Base-by-base conservation (phyloP, 2,113 vertebrate species). In the Excalfactoria chinensis region DNA sequence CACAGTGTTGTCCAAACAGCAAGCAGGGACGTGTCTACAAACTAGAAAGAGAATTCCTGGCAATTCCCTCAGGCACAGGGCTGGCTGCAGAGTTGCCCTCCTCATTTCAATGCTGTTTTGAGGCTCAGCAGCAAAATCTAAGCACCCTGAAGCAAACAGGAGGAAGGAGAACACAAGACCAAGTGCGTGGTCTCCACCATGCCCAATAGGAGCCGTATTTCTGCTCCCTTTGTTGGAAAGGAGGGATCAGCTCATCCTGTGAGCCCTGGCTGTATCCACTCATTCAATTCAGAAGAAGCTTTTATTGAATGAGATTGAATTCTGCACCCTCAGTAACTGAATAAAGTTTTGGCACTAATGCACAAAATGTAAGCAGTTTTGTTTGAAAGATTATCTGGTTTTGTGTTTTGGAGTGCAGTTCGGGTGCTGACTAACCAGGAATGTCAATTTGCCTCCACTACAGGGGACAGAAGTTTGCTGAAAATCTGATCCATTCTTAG, bases 361-460 rank as follows among this genome's bases (percentile, higher is more conserved):
- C 41, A 17, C 13, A 1, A 22, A 70, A 28, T 32, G 21, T 6
- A 4, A 30, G 4, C 3, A 3, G 13, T 0, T 41, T 49, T 72
- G 9, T 72, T 40, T 85, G 51, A 34, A 73, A 55, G n/a, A 70
- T 49, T 9, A 19, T 23, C 13, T 18, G 2, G 7, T n/a, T 55
- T 13, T 64, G n/a, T 41, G 2, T 9, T n/a, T 62, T 18, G 48
- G 30, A 37, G 35, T 84, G 74, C 53, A 51, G 48, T 58, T 89
- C 67, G 37, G 62, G 21, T 68, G 37, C 9, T 21, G 0, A 77
- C 64, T 63, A 2, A 30, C 25, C 41, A 18, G 25, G 75, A 56
- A 26, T 44, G 6, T 13, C 34, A 44, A 62, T 9, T 90, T 68
- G 3, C 49, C 53, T 56, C 44, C 44, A 11, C 62, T 53, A 59